Evolutionary conservation across 1,140 invertebrate genomes (phyloP).

Genomic region (Helicoverpa armigera): DNA sequence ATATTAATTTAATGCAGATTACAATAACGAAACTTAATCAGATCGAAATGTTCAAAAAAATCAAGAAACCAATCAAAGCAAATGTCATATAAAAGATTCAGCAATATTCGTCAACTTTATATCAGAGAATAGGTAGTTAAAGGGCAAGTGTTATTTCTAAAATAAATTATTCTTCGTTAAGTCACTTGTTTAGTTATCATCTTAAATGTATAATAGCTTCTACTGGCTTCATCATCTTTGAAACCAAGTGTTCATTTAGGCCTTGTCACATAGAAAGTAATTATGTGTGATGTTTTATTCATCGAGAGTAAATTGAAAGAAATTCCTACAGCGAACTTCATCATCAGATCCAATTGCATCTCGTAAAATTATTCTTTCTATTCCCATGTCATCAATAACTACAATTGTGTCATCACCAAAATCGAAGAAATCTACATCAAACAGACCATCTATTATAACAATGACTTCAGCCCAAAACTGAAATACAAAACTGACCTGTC

Average conservation of each 20-base stretch:
- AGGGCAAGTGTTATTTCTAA: constrained; percentile 14
- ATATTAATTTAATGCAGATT: not conserved
- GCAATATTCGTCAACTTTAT: not conserved
- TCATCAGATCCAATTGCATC: not conserved
- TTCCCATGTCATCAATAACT: not conserved
- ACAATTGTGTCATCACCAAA: not conserved
- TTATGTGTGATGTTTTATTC: not conserved
- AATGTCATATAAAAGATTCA: not conserved
- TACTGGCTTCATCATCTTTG: constrained; percentile 21
- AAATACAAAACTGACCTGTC: not conserved
- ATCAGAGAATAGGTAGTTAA: not conserved
- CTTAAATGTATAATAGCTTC: constrained; percentile 35
- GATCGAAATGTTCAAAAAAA: constrained; percentile 10
- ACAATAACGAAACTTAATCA: not conserved
- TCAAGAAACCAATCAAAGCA: not conserved
- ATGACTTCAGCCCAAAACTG: not conserved
- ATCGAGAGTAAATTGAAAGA: not conserved
- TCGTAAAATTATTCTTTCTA: too few relatives aligned
- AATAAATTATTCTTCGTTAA: constrained; percentile 42
- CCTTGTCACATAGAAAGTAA: not conserved
- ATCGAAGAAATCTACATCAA: not conserved
- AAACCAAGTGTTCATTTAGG: not conserved
- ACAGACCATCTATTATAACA: not conserved
- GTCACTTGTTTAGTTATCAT: not conserved
- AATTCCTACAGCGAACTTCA: not conserved